Percentiles rank a stretch among this genome's conserved stretches.
phyloP scores from a whole-genome alignment of 2,888 invertebrate genomes.

The Aelia acuminata region DNA sequence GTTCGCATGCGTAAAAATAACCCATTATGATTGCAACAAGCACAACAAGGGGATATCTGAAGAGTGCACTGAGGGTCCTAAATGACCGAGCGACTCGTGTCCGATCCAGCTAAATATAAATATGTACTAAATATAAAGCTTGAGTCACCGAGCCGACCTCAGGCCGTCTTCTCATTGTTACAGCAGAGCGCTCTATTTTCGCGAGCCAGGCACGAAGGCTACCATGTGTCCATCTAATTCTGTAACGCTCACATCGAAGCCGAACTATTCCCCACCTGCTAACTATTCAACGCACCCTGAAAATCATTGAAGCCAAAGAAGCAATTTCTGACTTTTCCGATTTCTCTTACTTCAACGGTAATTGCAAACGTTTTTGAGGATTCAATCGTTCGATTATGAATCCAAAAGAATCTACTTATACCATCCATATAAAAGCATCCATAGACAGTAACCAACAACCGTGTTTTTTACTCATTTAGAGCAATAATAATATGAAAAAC shows the following conservation, averaged over 20 bases:
- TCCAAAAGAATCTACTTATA: no score
- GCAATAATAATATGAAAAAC: no score
- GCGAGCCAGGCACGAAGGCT: neutral
- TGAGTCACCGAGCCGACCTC: neutral
- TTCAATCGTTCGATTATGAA: no score
- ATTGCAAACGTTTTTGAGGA: no score
- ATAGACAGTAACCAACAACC: no score
- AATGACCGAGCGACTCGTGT: slow-evolving; percentile 16
- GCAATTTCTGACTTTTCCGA: neutral
- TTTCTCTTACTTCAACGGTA: neutral
- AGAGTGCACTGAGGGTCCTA: neutral
- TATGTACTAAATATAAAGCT: neutral
- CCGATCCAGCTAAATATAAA: slow-evolving; percentile 18
- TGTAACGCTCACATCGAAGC: neutral
- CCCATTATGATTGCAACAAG: neutral
- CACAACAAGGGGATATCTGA: neutral
- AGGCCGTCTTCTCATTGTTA: slow-evolving; percentile 28
- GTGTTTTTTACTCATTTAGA: no score
- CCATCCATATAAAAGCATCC: no score
- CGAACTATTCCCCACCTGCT: neutral
- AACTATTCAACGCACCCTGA: neutral
- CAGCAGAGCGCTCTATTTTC: neutral
- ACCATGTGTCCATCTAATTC: neutral
- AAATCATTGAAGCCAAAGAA: neutral
- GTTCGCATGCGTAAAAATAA: neutral